Conservation (phyloP, 1,140 invertebrate genomes). For the Saccostrea glomerata region DNA sequence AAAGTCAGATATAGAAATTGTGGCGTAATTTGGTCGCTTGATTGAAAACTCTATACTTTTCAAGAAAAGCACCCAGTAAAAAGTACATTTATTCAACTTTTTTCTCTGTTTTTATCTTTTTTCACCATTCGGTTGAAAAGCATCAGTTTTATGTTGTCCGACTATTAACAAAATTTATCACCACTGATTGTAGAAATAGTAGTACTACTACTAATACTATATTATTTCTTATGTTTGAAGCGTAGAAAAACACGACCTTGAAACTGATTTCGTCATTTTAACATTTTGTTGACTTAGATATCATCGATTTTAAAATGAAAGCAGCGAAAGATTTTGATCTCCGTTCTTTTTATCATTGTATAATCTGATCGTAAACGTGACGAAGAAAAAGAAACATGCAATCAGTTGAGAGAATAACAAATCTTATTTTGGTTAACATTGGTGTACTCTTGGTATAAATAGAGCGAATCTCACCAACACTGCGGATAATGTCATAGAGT, state of each 20-base stretch:
- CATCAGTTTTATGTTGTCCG: too few species aligned
- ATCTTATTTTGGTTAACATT: conserved; percentile 28
- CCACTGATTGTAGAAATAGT: too few species aligned
- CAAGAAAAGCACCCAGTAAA: too few species aligned
- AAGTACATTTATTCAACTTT: too few species aligned
- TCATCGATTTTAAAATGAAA: conserved; percentile 4
- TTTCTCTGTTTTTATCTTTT: too few species aligned
- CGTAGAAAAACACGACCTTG: not conserved
- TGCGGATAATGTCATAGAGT: not conserved
- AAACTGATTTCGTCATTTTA: not conserved
- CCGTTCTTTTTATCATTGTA: conserved; percentile 1
- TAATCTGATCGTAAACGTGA: conserved; percentile 21
- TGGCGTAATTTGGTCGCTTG: too few species aligned
- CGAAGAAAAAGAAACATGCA: conserved; percentile 1
- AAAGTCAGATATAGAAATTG: too few species aligned
- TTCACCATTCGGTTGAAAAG: too few species aligned
- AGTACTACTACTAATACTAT: not conserved
- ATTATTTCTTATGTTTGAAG: not conserved
- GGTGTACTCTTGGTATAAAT: conserved; percentile 26
- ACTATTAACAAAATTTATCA: too few species aligned
- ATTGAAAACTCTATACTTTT: too few species aligned
- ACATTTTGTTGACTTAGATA: not conserved
- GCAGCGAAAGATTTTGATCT: not conserved
- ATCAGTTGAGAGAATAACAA: conserved; percentile 21
- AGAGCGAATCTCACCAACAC: not conserved